Evolutionary conservation across 2,797 vertebrate genomes (phyloP).

Genomic region (Gila robusta): DNA sequence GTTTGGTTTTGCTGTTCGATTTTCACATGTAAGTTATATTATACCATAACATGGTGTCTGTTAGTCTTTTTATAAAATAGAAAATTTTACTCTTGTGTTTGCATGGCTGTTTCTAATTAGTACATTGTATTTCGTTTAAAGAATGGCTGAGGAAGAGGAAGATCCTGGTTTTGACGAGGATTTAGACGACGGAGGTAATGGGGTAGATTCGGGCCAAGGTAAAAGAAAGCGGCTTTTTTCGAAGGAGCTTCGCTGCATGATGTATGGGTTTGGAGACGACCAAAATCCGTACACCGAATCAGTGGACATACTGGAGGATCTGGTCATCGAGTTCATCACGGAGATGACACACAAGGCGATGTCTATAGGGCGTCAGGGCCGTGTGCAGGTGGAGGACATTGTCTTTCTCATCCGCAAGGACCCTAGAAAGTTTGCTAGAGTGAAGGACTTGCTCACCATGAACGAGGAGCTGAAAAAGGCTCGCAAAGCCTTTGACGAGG

Average conservation of each 20-base stretch:
- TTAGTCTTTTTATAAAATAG: neutral
- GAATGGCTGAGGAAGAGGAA: constrained; percentile 84
- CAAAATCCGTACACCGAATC: constrained; percentile 99
- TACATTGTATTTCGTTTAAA: constrained; percentile 13
- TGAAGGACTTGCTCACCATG: constrained; percentile 98
- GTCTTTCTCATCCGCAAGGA: constrained; percentile 97
- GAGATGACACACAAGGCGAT: constrained; percentile 99
- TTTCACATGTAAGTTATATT: constrained; percentile 9
- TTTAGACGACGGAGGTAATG: constrained; percentile 85
- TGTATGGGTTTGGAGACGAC: constrained; percentile 98
- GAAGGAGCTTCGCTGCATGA: constrained; percentile 98
- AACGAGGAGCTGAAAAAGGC: constrained; percentile 98
- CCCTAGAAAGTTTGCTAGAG: constrained; percentile 94
- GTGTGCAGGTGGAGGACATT: constrained; percentile 98
- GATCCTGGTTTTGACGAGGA: constrained; percentile 90
- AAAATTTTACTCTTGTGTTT: neutral
- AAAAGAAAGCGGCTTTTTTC: constrained; percentile 94
- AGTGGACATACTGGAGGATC: constrained; percentile 95
- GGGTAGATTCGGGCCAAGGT: constrained; percentile 88
- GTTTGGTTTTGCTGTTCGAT: neutral
- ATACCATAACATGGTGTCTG: neutral
- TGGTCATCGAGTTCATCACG: constrained; percentile 98
- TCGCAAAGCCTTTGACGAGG: constrained; percentile 96
- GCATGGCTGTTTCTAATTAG: neutral
- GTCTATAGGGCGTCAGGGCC: constrained; percentile 96